These are phyloP conservation scores for Acanthaster planci DNA, from an alignment of 35 echinoderm and acorn worm species.

Conservation along the genomic window DNA sequence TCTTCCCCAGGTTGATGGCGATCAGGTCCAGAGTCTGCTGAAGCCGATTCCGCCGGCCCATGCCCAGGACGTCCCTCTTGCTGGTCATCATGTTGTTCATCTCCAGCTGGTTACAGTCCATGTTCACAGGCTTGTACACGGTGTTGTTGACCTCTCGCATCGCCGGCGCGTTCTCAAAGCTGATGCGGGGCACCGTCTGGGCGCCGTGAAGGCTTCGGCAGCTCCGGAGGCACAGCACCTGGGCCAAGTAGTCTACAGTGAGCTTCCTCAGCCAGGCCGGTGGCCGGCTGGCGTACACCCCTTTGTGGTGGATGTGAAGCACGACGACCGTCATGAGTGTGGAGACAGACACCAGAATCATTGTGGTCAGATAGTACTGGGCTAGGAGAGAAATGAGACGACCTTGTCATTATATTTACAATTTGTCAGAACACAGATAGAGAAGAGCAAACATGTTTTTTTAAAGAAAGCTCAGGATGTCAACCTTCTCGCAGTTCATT, in stretches of 20 bases:
- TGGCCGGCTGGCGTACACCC: slow-evolving; percentile 41
- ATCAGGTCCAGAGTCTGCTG: slow-evolving; percentile 32
- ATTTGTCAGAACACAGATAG: too few relatives aligned
- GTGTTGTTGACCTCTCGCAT: slow-evolving; percentile 14
- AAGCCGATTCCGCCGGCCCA: slow-evolving; percentile 21
- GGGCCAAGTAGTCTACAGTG: slow-evolving; percentile 64
- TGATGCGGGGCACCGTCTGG: slow-evolving; percentile 52
- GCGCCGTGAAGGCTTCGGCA: slow-evolving; percentile 38
- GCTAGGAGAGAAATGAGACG: slow-evolving; percentile 32
- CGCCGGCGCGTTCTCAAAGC: slow-evolving; percentile 56
- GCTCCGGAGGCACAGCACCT: slow-evolving; percentile 51
- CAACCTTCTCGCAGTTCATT: too few relatives aligned
- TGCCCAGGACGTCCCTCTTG: slow-evolving; percentile 12
- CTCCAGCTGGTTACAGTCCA: slow-evolving; percentile 11
- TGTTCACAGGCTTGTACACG: slow-evolving; percentile 1
- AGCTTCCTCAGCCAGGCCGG: slow-evolving; percentile 57
- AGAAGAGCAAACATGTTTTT: too few relatives aligned
- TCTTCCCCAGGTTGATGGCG: slow-evolving; percentile 6
- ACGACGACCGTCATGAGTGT: slow-evolving; percentile 74
- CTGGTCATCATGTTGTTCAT: slow-evolving; percentile 22
- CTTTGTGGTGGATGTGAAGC: slow-evolving; percentile 69
- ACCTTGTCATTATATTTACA: too few relatives aligned
- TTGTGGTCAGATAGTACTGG: slow-evolving; percentile 84
- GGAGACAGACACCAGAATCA: slow-evolving; percentile 79
- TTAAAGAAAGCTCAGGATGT: too few relatives aligned